Conservation (phyloP, 2,888 invertebrate species). For the Chloroclysta siterata region DNA sequence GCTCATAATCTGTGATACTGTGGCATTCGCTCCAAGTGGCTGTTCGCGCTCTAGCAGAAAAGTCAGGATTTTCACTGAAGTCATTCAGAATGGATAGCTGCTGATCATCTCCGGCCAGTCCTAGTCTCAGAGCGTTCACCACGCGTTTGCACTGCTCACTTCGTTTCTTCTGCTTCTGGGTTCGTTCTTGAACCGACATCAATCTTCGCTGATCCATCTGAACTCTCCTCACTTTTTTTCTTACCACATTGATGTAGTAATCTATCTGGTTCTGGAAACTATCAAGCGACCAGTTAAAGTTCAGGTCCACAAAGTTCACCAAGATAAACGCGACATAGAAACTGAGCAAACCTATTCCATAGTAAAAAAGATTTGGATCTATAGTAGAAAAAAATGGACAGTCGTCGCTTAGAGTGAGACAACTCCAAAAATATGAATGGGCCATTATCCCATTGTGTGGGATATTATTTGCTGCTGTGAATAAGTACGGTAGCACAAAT, state of each 20-base stretch:
- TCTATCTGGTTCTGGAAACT: slow-evolving; percentile 61
- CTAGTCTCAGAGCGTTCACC: slow-evolving; percentile 56
- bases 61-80: slow-evolving; percentile 30
- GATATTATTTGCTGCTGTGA: slow-evolving; percentile 4
- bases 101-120: slow-evolving; percentile 42
- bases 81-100: slow-evolving; percentile 42
- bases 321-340: slow-evolving; percentile 64
- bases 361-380: slow-evolving; percentile 66
- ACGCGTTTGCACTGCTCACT: slow-evolving; percentile 56
- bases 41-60: slow-evolving; percentile 20
- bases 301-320: slow-evolving; percentile 61
- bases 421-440: slow-evolving; percentile 71
- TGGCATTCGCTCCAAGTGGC: slow-evolving; percentile 48
- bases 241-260: slow-evolving; percentile 60
- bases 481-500: slow-evolving; percentile 6
- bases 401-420: slow-evolving; percentile 62
- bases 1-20: slow-evolving; percentile 39
- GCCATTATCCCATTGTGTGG: slow-evolving; percentile 29
- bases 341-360: slow-evolving; percentile 54
- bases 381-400: slow-evolving; percentile 62
- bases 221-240: slow-evolving; percentile 61
- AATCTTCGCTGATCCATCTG: slow-evolving; percentile 62
- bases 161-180: slow-evolving; percentile 61
- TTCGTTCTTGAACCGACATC: slow-evolving; percentile 60
- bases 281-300: slow-evolving; percentile 69